Base-by-base conservation (phyloP, 2,797 vertebrate species). In the Phrynocephalus guinanensis region DNA sequence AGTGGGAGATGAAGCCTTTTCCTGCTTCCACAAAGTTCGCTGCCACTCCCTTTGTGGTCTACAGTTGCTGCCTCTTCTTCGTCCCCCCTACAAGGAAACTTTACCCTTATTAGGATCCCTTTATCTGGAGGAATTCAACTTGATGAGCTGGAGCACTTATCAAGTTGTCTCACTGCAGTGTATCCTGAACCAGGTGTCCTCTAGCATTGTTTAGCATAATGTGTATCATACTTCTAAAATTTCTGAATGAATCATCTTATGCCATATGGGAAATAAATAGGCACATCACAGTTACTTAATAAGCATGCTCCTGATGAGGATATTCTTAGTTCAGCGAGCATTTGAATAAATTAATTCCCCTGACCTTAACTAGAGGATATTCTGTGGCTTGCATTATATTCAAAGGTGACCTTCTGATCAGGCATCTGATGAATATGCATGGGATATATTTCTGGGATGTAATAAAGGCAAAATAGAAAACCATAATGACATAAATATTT, bases 351-450 rank as follows among this genome's bases (percentile, higher is more conserved):
- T 81, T 72, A 81, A 66, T 81, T 73, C 28, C 33, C 52, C 16
- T 81, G 78, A 80, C 52, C 38, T 86, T 86, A 66, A 48, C 78
- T 63, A 30, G 26, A 81, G 33, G 52, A 66, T 73, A 86, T 9
- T 66, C 52, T 73, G 28, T 66, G 52, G 20, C 28, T 81, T 48
- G 11, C 63, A 63, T 63, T 86, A 73, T 24, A 86, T 22, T 81
- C 70, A 66, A 48, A 81, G 22, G 60, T 73, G 60, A 81, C 52
- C 79, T 81, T 72, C 71, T 81, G 70, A 81, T 79, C 78, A 86
- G 56, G 70, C 73, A 80, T 73, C 72, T 68, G 30, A 73, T 86
- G 78, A 81, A 81, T 86, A 86, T 81, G 26, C 20, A 81, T 52
- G 3, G 26, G 16, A 63, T 80, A 71, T 79, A 79, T 86, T 79